Evolutionary conservation across 2,113 vertebrate species (phyloP).

Genomic region (Setophaga kirtlandii): DNA sequence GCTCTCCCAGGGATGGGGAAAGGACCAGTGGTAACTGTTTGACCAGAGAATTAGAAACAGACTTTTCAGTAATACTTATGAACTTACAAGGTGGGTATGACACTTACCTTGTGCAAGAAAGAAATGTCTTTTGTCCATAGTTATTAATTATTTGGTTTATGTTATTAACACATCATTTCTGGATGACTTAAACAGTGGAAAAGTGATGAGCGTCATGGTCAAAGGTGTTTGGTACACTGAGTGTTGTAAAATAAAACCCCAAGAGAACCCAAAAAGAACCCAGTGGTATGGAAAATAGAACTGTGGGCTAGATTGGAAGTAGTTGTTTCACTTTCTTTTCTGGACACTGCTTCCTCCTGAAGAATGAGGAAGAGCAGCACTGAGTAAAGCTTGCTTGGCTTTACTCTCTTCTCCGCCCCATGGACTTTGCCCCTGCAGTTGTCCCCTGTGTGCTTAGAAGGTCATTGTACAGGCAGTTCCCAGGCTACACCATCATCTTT

Average conservation of each 20-base stretch:
- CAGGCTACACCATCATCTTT: neutral
- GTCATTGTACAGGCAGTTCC: neutral
- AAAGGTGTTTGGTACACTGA: neutral
- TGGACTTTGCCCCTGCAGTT: neutral
- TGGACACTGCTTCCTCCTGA: neutral
- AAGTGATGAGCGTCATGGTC: rapidly evolving
- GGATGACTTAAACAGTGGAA: neutral
- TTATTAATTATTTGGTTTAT: neutral
- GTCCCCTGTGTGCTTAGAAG: neutral
- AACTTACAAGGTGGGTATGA: neutral
- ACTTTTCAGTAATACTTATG: neutral
- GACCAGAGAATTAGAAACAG: neutral
- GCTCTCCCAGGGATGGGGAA: neutral
- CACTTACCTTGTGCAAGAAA: neutral
- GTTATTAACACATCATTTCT: neutral
- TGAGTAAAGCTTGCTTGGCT: neutral
- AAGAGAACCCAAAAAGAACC: neutral
- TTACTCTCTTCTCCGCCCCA: neutral
- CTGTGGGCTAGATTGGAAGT: neutral
- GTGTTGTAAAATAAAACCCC: neutral
- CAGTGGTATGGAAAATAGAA: neutral
- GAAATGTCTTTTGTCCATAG: neutral
- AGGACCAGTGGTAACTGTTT: neutral
- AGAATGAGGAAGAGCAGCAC: neutral
- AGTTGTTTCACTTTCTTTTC: neutral